phyloP scores from a whole-genome alignment of 2,888 invertebrate species.

The Athalia cordata region DNA sequence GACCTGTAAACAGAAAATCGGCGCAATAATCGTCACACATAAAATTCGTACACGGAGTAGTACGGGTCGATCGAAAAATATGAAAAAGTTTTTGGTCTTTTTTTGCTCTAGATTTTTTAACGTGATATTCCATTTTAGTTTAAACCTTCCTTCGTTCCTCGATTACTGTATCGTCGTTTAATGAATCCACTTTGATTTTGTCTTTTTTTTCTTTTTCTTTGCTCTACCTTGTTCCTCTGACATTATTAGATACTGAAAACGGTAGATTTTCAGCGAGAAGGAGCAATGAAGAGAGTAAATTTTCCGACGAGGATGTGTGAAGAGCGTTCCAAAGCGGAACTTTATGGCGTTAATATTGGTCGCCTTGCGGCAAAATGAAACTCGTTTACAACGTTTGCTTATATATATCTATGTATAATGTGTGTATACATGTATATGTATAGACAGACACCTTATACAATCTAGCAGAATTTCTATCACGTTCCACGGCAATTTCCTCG shows the following conservation, averaged over 20 bases:
- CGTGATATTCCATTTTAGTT: not conserved
- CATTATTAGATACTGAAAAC: not conserved
- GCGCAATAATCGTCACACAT: not conserved
- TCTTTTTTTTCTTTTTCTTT: no score
- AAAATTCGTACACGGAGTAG: not conserved
- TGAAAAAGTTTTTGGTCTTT: slow-evolving; percentile 9
- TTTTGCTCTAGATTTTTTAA: slow-evolving; percentile 23
- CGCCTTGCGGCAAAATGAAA: slow-evolving; percentile 39
- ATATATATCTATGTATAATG: not conserved
- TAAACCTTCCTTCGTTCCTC: not conserved
- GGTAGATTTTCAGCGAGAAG: not conserved
- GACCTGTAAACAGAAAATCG: not conserved
- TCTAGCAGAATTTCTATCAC: slow-evolving; percentile 23
- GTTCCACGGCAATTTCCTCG: slow-evolving; percentile 17
- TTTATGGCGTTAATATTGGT: slow-evolving; percentile 42
- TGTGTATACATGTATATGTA: no score
- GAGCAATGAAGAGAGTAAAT: no score
- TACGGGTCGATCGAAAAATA: not conserved
- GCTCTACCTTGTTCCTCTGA: not conserved
- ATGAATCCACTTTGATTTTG: slow-evolving; percentile 9
- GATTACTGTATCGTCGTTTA: slow-evolving; percentile 13
- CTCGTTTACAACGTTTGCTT: slow-evolving; percentile 28
- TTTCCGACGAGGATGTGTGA: not conserved
- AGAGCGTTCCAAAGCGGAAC: slow-evolving; percentile 22
- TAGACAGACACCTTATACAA: not conserved